Evolutionary conservation across 23 tunicate species (phyloP).

Genomic region (Phallusia fumigata): DNA sequence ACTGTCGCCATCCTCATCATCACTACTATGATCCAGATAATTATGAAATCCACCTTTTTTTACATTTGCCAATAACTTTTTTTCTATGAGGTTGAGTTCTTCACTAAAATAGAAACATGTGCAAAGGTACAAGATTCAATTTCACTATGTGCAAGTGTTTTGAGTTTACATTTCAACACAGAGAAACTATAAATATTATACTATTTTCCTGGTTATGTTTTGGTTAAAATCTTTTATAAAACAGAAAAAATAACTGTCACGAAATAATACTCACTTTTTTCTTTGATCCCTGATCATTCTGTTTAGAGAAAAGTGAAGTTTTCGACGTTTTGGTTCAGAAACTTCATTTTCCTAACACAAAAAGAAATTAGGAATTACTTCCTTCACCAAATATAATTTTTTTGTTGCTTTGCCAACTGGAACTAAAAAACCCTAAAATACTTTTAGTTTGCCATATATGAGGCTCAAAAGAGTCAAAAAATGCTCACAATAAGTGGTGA

Average conservation of each 20-base stretch:
- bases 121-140: background rate
- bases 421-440: too few species aligned
- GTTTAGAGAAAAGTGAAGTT: background rate
- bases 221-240: too few species aligned
- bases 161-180: too few species aligned
- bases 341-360: background rate
- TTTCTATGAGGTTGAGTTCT: conserved; percentile 27
- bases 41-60: conserved; percentile 48
- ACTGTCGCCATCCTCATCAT: conserved; percentile 21
- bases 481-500: background rate
- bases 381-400: too few species aligned
- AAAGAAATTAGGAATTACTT: background rate
- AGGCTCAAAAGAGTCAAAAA: background rate
- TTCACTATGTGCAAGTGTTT: background rate
- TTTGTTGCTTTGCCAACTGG: too few species aligned
- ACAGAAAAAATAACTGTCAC: too few species aligned
- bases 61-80: conserved; percentile 30
- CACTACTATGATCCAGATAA: conserved; percentile 13
- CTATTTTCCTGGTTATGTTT: too few species aligned
- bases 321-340: background rate
- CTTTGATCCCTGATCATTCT: background rate
- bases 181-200: too few species aligned
- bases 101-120: conserved; percentile 26
- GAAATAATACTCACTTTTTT: background rate
- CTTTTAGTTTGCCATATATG: too few species aligned